A percentile compares a stretch with the other conserved stretches of the same genome.
phyloP scores from a whole-genome alignment of 2,797 vertebrate genomes.

The Esox masquinongy region DNA sequence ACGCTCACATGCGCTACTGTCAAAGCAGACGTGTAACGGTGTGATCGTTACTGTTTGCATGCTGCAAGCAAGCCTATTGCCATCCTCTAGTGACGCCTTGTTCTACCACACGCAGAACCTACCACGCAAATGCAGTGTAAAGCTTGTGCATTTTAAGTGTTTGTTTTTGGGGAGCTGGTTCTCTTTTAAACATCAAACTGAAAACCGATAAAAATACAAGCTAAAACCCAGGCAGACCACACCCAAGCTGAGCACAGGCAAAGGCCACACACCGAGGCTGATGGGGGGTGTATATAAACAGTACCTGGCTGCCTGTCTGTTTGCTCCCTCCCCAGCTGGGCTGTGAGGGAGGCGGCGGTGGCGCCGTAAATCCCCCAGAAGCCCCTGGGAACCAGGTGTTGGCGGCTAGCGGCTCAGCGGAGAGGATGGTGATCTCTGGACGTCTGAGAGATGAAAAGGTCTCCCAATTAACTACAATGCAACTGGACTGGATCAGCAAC shows the following conservation, averaged over 20 bases:
- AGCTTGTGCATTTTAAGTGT: background rate
- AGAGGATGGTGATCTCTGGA: constrained; percentile 90
- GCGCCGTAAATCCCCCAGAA: constrained; percentile 65
- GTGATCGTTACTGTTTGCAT: background rate
- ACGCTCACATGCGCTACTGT: background rate
- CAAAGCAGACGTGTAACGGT: background rate
- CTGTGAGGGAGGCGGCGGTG: constrained; percentile 67
- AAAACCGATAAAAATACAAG: background rate
- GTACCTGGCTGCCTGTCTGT: constrained; percentile 80
- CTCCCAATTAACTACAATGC: background rate
- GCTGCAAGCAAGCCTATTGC: background rate
- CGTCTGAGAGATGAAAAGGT: constrained; percentile 70
- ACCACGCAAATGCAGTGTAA: too few relatives aligned
- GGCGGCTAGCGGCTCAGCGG: constrained; percentile 83
- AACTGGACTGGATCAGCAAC: background rate
- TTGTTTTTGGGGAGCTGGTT: background rate
- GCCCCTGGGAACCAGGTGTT: constrained; percentile 82
- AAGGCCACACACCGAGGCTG: background rate
- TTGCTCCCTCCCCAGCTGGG: constrained; percentile 77
- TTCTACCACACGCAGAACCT: background rate
- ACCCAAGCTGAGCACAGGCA: background rate
- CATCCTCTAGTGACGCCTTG: background rate
- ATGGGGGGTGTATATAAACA: background rate
- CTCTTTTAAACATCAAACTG: background rate
- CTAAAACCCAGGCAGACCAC: background rate